Evolutionary conservation across 2,888 invertebrate genomes (phyloP), one percentile per base, ranked within the genome.

Genomic region (Clitarchus hookeri): DNA sequence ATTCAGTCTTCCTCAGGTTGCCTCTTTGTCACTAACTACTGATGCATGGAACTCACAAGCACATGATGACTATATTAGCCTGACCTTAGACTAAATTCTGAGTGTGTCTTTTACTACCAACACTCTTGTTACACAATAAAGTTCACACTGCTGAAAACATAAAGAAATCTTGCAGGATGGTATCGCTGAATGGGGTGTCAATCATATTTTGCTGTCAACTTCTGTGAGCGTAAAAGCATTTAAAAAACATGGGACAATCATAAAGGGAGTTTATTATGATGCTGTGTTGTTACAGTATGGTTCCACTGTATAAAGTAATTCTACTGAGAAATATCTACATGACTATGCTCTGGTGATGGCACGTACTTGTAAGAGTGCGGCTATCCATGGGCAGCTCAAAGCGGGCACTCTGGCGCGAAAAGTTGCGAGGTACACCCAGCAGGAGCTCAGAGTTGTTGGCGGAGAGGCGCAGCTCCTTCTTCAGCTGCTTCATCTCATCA

Each of bases 351-450:
- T 36, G 36, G 36, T 36, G 36, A 36, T 4, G 36, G 36, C 36
- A 36, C 36, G 89, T 90, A 93, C 93, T 91, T 87, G 91, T 91
- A 44, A 95, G 91, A 87, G 92, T 92, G 84, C 92, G 91, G 85
- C 94, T 93, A 89, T 96, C 95, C 87, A 97, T 93, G 0, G 96
- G 96, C 85, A 97, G 91, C 88, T 96, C 94, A 90, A 97, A 97
- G 88, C 96, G 93, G 0, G 96, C 95, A 88, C 94, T 95, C 78
- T 94, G 94, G 79, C 96, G 93, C 0, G 95, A 95, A 91, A 96
- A 96, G n/a, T 95, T 94, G 83, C 96, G 91, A 0, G 96, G 96
- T 88, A 95, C 92, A 88, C 94, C 94, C 25, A 95, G 91, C 94
- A 94, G 94, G 88, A 94, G 92, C 8, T 94, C 94, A 1, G 93